A percentile compares a stretch with the other conserved stretches of the same genome.
phyloP scores from a whole-genome alignment of 1,140 invertebrate species.

The Aphaenogaster floridana region DNA sequence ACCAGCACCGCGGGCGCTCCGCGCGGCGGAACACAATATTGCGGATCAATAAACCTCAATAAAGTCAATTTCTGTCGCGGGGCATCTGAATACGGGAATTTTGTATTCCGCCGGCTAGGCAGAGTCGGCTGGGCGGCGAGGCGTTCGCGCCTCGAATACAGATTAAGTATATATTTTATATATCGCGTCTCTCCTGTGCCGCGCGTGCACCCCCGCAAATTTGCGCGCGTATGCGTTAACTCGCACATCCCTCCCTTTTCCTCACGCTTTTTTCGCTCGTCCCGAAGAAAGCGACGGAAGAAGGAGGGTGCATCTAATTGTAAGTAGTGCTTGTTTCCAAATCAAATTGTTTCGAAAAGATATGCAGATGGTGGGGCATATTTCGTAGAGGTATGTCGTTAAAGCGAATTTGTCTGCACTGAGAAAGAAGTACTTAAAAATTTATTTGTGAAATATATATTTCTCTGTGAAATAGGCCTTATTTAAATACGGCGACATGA shows the following conservation, averaged over 20 bases:
- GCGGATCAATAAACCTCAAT: constrained; percentile 87
- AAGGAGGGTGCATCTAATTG: constrained; percentile 1
- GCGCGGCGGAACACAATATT: constrained; percentile 84
- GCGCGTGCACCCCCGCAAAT: neutral
- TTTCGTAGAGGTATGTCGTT: neutral
- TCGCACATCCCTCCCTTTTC: neutral
- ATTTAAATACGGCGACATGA: too few relatives aligned
- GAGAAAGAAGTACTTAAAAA: too few relatives aligned
- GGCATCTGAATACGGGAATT: constrained; percentile 87
- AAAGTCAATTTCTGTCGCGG: constrained; percentile 87
- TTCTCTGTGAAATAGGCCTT: too few relatives aligned
- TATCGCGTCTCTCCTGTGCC: constrained; percentile 33
- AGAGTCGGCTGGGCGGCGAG: constrained; percentile 80
- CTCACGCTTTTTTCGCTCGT: neutral
- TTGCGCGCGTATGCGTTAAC: constrained; percentile 24
- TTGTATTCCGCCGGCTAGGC: constrained; percentile 84
- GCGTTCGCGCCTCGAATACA: constrained; percentile 84
- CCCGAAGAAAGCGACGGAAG: constrained; percentile 45
- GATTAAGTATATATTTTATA: constrained; percentile 84
- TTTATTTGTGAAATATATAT: too few relatives aligned
- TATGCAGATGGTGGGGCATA: neutral
- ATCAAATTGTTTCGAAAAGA: constrained; percentile 17
- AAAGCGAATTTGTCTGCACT: neutral
- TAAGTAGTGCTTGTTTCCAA: neutral
- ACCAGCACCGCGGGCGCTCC: constrained; percentile 37